Evolutionary conservation across 1,140 invertebrate genomes (phyloP).

Genomic region (Cotesia typhae): DNA sequence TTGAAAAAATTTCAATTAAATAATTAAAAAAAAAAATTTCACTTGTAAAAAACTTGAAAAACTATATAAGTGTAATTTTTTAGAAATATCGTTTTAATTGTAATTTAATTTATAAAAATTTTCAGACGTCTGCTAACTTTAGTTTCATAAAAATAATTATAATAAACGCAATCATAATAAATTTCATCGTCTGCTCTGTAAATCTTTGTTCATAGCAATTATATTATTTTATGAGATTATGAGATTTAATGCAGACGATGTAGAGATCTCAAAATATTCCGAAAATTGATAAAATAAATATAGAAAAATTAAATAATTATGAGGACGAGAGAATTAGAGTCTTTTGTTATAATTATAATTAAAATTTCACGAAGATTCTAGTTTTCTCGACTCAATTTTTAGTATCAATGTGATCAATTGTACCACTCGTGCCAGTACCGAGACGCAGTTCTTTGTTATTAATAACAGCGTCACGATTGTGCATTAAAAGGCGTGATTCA

Average conservation of each 20-base stretch:
- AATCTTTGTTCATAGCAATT: conserved; percentile 26
- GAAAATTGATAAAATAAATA: not conserved
- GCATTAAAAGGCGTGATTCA: conserved; percentile 28
- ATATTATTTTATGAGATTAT: conserved; percentile 19
- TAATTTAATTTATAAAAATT: too few species aligned
- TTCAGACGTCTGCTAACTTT: too few species aligned
- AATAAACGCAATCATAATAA: conserved; percentile 26
- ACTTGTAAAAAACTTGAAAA: too few species aligned
- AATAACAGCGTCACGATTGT: conserved; percentile 32
- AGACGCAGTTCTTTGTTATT: conserved; percentile 19
- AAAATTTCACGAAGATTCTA: not conserved
- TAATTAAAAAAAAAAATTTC: too few species aligned
- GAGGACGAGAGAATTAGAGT: conserved; percentile 1
- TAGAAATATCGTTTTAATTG: too few species aligned
- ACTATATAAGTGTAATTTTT: too few species aligned
- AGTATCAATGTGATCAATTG: conserved; percentile 30
- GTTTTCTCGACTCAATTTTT: conserved; percentile 21
- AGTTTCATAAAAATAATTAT: not conserved
- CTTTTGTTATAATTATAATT: not conserved
- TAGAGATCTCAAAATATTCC: conserved; percentile 18
- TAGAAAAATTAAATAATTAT: conserved; percentile 19
- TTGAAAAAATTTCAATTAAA: too few species aligned
- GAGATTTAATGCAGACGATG: conserved; percentile 20
- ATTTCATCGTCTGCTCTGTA: conserved; percentile 28
- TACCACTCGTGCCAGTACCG: conserved; percentile 38